Evolutionary conservation across 2,113 vertebrate species (phyloP).

Genomic region (Campylomormyrus tamandua): DNA sequence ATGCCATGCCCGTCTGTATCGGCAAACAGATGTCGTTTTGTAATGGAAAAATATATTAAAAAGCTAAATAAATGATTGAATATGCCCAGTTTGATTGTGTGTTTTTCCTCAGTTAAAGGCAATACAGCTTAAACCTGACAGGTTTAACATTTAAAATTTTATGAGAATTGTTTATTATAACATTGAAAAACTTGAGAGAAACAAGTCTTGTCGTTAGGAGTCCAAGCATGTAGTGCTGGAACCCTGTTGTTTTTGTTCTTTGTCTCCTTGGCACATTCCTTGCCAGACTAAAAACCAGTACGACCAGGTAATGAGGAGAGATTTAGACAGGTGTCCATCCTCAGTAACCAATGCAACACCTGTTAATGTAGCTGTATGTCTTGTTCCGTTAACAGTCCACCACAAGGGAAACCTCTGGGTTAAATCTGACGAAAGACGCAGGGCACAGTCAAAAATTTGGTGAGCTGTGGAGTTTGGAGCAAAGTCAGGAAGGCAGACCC

Average conservation of each 20-base stretch:
- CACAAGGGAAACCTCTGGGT: not conserved
- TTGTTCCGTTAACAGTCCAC: not conserved
- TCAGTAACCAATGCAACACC: conserved; percentile 24
- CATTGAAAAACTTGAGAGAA: conserved; percentile 20
- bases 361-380: not conserved
- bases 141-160: conserved; percentile 26
- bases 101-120: conserved; percentile 49
- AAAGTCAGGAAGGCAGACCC: conserved; percentile 10
- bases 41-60: conserved; percentile 44
- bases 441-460: not conserved
- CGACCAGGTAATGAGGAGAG: conserved; percentile 18
- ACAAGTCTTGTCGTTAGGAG: not conserved
- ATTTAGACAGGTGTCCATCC: conserved; percentile 22
- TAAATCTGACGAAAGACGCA: not conserved
- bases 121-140: conserved; percentile 59
- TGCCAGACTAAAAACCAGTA: not conserved
- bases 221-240: not conserved
- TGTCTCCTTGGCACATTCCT: conserved; percentile 2
- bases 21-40: conserved; percentile 19
- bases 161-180: conserved; percentile 33
- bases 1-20: not conserved
- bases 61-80: conserved; percentile 46
- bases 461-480: not conserved
- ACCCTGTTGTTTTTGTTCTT: not conserved
- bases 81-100: conserved; percentile 44